Evolutionary conservation across 2,888 invertebrate genomes (phyloP).

Genomic region (Fragum sueziense): DNA sequence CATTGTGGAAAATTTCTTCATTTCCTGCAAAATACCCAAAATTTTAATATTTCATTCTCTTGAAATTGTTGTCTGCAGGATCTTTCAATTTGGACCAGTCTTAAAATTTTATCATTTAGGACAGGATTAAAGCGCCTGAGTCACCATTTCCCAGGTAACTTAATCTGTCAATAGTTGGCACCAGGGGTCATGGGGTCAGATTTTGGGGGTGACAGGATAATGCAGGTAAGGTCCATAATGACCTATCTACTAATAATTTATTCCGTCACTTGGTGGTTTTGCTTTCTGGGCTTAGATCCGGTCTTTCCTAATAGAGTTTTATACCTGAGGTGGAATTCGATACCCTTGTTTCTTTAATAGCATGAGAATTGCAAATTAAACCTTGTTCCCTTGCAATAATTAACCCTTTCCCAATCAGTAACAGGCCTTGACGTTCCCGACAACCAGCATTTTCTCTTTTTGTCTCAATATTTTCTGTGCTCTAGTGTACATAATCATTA

Average conservation of each 20-base stretch:
- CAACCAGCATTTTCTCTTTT: no score
- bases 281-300: not conserved
- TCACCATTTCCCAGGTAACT: slow-evolving; percentile 21
- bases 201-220: slow-evolving; percentile 2
- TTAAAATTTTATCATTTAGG: no score
- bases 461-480: no score
- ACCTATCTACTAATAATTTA: no score
- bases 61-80: no score
- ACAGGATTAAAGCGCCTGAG: not conserved
- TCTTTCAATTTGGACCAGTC: no score
- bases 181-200: slow-evolving; percentile 16
- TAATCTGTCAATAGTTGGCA: slow-evolving; percentile 22
- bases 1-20: no score
- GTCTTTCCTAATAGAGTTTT: not conserved
- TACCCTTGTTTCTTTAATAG: slow-evolving; percentile 6
- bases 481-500: no score
- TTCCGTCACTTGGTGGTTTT: not conserved
- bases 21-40: no score
- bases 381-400: not conserved
- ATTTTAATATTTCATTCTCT: no score
- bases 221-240: not conserved
- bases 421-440: no score
- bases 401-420: no score
- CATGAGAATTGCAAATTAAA: not conserved
- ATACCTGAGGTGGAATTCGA: not conserved